Percentiles rank a stretch among this genome's conserved stretches.
These are phyloP conservation scores for Paracentrotus lividus DNA, from an alignment of 53 echinoderm and acorn worm species.

Conservation along the genomic window DNA sequence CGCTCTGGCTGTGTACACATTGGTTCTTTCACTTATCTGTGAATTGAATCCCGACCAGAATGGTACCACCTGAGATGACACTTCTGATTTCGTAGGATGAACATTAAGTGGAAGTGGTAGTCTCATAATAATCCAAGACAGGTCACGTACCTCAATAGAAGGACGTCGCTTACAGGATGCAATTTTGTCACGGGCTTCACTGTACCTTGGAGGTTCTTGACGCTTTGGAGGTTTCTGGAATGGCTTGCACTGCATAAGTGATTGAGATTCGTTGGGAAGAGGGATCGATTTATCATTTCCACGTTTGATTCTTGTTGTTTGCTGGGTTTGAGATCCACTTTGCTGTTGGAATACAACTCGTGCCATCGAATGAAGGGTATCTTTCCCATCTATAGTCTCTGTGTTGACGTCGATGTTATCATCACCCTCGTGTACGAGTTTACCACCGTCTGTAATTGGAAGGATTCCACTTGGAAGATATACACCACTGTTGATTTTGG, in stretches of 20 bases:
- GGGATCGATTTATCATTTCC: not conserved
- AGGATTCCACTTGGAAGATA: not conserved
- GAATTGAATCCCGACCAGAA: conserved; percentile 73
- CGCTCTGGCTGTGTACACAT: conserved; percentile 48
- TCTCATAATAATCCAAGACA: conserved; percentile 15
- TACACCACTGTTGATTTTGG: not conserved
- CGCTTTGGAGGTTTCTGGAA: conserved; percentile 55
- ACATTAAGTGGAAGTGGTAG: not conserved
- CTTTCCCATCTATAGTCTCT: conserved; percentile 68
- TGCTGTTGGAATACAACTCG: conserved; percentile 70
- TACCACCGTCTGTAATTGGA: conserved; percentile 8
- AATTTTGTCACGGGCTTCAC: not conserved
- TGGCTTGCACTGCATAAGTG: conserved; percentile 36
- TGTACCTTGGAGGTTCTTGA: conserved; percentile 18
- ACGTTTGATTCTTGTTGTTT: not conserved
- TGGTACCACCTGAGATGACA: conserved; percentile 44
- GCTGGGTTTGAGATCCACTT: not conserved
- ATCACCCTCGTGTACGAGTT: conserved; percentile 66
- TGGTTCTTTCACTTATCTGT: not conserved
- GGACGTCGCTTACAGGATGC: not conserved
- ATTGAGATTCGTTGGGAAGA: conserved; percentile 5
- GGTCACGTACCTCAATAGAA: not conserved
- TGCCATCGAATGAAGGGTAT: conserved; percentile 71
- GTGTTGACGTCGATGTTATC: conserved; percentile 68
- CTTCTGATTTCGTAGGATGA: not conserved